Percentiles rank a stretch among this genome's conserved stretches.
Conservation (phyloP, 2,113 vertebrate genomes). For the Callipepla squamata region DNA sequence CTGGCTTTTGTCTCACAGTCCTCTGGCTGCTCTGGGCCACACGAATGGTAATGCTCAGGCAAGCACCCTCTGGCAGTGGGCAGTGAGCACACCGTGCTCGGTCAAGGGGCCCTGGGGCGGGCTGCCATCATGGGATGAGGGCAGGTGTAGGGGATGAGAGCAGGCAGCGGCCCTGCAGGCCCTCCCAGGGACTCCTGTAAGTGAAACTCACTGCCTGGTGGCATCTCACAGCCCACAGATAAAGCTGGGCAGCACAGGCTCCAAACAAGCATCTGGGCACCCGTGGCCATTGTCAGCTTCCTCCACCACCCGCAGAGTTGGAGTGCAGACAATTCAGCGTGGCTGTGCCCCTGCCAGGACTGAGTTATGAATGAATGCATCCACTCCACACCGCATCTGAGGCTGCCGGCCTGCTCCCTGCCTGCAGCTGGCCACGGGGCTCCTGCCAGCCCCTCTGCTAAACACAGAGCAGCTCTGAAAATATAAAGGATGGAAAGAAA, state of each 20-base stretch:
- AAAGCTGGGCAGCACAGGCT: neutral
- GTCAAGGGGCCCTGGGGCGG: too few species aligned
- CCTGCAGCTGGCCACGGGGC: neutral
- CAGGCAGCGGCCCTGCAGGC: accelerated
- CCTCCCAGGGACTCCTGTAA: neutral
- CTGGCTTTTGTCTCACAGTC: accelerated
- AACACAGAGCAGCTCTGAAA: neutral
- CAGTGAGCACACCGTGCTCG: neutral
- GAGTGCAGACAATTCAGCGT: neutral
- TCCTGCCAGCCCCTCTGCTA: neutral
- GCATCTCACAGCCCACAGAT: neutral
- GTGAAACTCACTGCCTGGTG: neutral
- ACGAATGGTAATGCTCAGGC: neutral
- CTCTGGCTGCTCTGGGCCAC: too few species aligned
- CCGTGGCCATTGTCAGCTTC: neutral
- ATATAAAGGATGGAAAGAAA: accelerated
- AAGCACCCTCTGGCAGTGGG: neutral
- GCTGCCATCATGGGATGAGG: accelerated
- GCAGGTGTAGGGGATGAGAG: accelerated
- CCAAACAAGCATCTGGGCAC: neutral
- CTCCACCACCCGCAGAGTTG: neutral
- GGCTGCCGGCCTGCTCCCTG: neutral
- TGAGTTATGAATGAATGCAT: neutral
- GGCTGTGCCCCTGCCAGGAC: neutral
- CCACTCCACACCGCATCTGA: neutral